These are phyloP conservation scores for Linepithema humile DNA, from an alignment of 1,140 invertebrate species.

Conservation along the genomic window DNA sequence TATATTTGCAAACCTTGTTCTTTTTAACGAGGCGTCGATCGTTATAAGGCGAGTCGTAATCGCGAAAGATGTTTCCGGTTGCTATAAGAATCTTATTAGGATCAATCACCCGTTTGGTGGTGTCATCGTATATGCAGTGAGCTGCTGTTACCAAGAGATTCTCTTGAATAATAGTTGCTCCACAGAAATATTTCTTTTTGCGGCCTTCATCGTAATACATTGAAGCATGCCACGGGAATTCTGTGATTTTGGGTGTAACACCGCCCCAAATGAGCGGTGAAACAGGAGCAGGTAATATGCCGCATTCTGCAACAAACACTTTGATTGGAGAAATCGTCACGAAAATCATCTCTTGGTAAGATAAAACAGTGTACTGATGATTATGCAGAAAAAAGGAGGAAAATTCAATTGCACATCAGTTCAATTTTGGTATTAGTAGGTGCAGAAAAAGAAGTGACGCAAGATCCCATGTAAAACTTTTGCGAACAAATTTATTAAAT, in stretches of 20 bases:
- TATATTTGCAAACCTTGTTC: constrained; percentile 54
- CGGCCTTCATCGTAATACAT: constrained; percentile 68
- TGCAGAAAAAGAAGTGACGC: too few species aligned
- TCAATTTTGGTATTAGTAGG: too few species aligned
- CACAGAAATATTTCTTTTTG: constrained; percentile 77
- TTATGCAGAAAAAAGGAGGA: neutral
- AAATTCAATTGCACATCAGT: too few species aligned
- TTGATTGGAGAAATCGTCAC: neutral
- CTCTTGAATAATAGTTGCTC: constrained; percentile 78
- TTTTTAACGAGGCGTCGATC: constrained; percentile 65
- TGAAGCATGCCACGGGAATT: constrained; percentile 82
- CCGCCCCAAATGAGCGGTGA: constrained; percentile 76
- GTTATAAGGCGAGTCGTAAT: constrained; percentile 74
- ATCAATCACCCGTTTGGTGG: neutral
- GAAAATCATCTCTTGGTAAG: neutral
- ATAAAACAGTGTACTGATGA: neutral
- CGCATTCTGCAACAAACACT: constrained; percentile 77
- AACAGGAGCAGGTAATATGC: constrained; percentile 51
- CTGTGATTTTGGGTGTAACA: constrained; percentile 64
- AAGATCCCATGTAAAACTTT: too few species aligned
- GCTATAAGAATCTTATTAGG: constrained; percentile 59
- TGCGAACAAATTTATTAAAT: too few species aligned
- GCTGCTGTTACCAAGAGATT: constrained; percentile 80
- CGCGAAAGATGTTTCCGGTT: constrained; percentile 78
- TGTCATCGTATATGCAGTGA: constrained; percentile 79